A percentile compares a stretch with the other conserved stretches of the same genome.
Conservation (phyloP, 2,888 invertebrate genomes). For the Pogonocherus hispidulus region DNA sequence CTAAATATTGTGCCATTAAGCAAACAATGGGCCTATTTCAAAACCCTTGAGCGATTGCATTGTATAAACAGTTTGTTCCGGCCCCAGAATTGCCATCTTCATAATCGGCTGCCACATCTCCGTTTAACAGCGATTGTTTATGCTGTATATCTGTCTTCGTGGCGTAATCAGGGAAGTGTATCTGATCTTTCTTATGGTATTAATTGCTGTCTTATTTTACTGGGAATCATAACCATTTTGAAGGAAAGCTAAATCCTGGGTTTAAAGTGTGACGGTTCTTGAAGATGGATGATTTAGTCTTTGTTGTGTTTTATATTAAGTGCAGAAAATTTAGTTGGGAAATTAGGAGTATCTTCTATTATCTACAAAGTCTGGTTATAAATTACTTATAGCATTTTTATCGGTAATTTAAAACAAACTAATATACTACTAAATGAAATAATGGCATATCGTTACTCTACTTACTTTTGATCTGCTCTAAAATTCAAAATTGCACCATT, state of each 20-base stretch:
- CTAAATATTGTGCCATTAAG: conserved; percentile 22
- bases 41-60: conserved; percentile 12
- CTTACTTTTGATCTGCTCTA: too few relatives aligned
- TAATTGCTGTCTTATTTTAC: not conserved
- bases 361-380: too few relatives aligned
- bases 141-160: not conserved
- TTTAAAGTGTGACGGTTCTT: not conserved
- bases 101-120: conserved; percentile 10
- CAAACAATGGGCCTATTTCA: conserved; percentile 21
- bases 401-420: too few relatives aligned
- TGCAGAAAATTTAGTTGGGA: not conserved
- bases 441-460: too few relatives aligned
- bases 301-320: too few relatives aligned
- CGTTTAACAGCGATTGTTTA: not conserved
- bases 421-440: too few relatives aligned
- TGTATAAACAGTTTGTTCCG: conserved; percentile 9
- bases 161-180: not conserved
- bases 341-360: too few relatives aligned
- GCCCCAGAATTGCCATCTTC: conserved; percentile 21
- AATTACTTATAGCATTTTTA: too few relatives aligned
- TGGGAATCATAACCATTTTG: not conserved
- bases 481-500: too few relatives aligned
- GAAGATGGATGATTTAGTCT: too few relatives aligned
- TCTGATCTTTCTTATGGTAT: not conserved
- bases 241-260: not conserved